A percentile compares a stretch with the other conserved stretches of the same genome.
Evolutionary conservation across 1,140 invertebrate species (phyloP).

Genomic region (Helicoverpa armigera): DNA sequence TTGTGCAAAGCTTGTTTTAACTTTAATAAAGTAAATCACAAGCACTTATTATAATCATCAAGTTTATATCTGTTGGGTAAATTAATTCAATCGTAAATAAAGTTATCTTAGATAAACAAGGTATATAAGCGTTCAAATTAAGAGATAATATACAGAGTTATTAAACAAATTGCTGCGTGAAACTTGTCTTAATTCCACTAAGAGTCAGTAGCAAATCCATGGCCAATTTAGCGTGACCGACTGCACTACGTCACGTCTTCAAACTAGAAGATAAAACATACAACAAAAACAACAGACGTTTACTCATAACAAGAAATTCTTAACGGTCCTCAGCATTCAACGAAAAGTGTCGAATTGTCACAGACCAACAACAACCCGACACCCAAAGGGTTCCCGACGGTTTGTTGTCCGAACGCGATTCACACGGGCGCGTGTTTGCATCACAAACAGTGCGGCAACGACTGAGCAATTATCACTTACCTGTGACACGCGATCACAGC

Average conservation of each 20-base stretch:
- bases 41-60: too few species aligned
- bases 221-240: neutral
- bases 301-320: slow-evolving; percentile 47
- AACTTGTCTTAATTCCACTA: slow-evolving; percentile 3
- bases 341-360: slow-evolving; percentile 72
- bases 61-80: too few species aligned
- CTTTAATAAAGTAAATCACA: too few species aligned
- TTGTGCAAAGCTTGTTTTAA: too few species aligned
- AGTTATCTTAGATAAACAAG: too few species aligned
- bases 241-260: slow-evolving; percentile 16
- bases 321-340: slow-evolving; percentile 52
- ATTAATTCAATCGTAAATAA: too few species aligned
- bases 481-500: slow-evolving; percentile 82
- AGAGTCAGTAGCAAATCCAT: slow-evolving; percentile 16
- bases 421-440: slow-evolving; percentile 61
- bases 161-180: slow-evolving; percentile 33
- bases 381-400: slow-evolving; percentile 76
- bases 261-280: slow-evolving; percentile 22
- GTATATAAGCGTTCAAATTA: neutral
- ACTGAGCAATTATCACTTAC: slow-evolving; percentile 84
- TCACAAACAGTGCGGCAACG: slow-evolving; percentile 59
- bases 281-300: slow-evolving; percentile 40
- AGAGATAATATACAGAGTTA: neutral
- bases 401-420: slow-evolving; percentile 68
- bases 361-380: slow-evolving; percentile 66